These are phyloP conservation scores for Apamea monoglypha DNA, from an alignment of 2,888 invertebrate genomes.

Conservation along the genomic window DNA sequence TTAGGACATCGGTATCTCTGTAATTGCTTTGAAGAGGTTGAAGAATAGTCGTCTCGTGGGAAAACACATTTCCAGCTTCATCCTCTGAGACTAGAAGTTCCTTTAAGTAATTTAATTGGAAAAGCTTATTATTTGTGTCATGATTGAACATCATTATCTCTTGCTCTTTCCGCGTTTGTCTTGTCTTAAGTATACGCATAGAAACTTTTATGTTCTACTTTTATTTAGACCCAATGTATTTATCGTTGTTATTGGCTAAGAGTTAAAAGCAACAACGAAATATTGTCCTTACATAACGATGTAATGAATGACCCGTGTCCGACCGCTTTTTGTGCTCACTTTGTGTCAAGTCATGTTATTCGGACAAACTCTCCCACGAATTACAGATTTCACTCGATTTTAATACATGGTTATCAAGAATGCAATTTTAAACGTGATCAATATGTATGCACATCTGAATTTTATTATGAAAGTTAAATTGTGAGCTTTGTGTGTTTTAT, in stretches of 20 bases:
- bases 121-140: slow-evolving; percentile 5
- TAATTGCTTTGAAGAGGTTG: slow-evolving; percentile 33
- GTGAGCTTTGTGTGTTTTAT: slow-evolving; percentile 57
- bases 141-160: neutral
- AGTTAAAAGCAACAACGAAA: slow-evolving; percentile 59
- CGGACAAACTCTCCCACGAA: slow-evolving; percentile 65
- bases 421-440: slow-evolving; percentile 61
- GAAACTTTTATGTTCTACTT: neutral
- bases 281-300: slow-evolving; percentile 61
- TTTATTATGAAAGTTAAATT: slow-evolving; percentile 48
- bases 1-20: slow-evolving; percentile 24
- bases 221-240: slow-evolving; percentile 5
- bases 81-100: neutral
- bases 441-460: slow-evolving; percentile 47
- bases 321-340: slow-evolving; percentile 66
- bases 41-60: slow-evolving; percentile 27
- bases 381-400: slow-evolving; percentile 71
- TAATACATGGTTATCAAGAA: slow-evolving; percentile 64
- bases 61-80: slow-evolving; percentile 29
- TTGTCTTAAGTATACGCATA: neutral
- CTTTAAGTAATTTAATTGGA: neutral
- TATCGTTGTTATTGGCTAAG: slow-evolving; percentile 49
- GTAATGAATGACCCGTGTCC: slow-evolving; percentile 60
- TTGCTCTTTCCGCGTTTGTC: neutral
- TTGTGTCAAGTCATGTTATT: slow-evolving; percentile 73